phyloP scores from a whole-genome alignment of 2,888 invertebrate species.

The Anoncus sp. region DNA sequence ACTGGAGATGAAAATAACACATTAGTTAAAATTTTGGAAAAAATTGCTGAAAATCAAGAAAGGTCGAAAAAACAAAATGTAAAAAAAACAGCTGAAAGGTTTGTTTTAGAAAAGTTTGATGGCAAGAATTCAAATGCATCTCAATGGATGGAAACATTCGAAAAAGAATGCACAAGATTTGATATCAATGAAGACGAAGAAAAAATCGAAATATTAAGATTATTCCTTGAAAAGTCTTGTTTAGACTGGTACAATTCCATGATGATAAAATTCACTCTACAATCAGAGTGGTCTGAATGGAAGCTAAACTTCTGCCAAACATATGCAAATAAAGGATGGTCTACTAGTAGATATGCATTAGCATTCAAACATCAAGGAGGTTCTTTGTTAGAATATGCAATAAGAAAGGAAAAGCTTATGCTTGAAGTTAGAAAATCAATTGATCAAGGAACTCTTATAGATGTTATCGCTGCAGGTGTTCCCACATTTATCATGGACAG shows the following conservation, averaged over 20 bases:
- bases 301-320: conserved; percentile 65
- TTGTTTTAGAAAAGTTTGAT: conserved; percentile 66
- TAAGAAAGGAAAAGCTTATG: too few species aligned
- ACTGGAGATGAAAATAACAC: too few species aligned
- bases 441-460: not conserved
- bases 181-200: conserved; percentile 68
- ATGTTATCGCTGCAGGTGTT: not conserved
- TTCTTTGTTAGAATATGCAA: conserved; percentile 69
- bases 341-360: conserved; percentile 66
- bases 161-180: too few species aligned
- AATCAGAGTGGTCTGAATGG: conserved; percentile 63
- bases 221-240: conserved; percentile 63
- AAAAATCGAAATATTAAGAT: too few species aligned
- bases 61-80: conserved; percentile 28
- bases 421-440: too few species aligned
- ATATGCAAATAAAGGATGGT: conserved; percentile 70
- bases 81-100: conserved; percentile 60
- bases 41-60: conserved; percentile 52
- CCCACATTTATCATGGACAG: not conserved
- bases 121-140: too few species aligned
- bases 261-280: conserved; percentile 64
- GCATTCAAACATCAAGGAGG: conserved; percentile 68
- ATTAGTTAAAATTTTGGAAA: conserved; percentile 1
- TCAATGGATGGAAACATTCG: too few species aligned
- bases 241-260: conserved; percentile 36